Evolutionary conservation across 2,888 invertebrate species (phyloP), one percentile per base, ranked within the genome.

Genomic region (Drosophila borborema): DNA sequence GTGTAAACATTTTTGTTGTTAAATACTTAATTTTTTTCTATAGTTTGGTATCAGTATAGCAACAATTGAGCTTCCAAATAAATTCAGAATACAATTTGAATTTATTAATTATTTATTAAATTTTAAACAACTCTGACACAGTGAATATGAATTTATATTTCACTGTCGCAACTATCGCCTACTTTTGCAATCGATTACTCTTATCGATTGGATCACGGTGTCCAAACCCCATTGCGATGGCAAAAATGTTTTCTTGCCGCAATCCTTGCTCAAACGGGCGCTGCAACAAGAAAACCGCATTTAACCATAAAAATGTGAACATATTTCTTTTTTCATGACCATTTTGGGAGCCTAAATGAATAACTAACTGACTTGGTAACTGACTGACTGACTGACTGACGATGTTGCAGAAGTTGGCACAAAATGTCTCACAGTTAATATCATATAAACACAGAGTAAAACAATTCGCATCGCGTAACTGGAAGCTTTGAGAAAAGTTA

Each of bases 251-350:
- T 68, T 20, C 53, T 63, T 74, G 46, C 51, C 56, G 74, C 65
- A 79, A 79, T 79, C 56, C 63, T 46, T 63, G 64, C 49, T 46
- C 51, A 46, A 74, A 46, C 60, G 60, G 53, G 59, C 51, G 34
- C 48, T 16, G 20, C 73, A 74, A 84, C 89, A 80, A 76, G 80
- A 85, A 81, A 89, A 81, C 63, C 74, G 62, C 85, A 87, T 89
- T 89, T 84, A 81, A 54, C 77, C 80, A 86, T 77, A 81, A 68
- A 65, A 70, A 77, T 61, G 53, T 63, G 64, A 72, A 66, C 59
- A 74, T 73, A 74, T 77, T 14, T 51, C 34, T 51, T 68, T 68
- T 76, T 55, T 74, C 77, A 73, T 77, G 70, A 75, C 86, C 86
- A 88, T 82, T 77, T 86, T 78, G 43, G 89, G 86, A 56, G 64